A percentile compares a stretch with the other conserved stretches of the same genome.
Conservation (phyloP, 1,140 invertebrate genomes). For the Macrobrachium rosenbergii region DNA sequence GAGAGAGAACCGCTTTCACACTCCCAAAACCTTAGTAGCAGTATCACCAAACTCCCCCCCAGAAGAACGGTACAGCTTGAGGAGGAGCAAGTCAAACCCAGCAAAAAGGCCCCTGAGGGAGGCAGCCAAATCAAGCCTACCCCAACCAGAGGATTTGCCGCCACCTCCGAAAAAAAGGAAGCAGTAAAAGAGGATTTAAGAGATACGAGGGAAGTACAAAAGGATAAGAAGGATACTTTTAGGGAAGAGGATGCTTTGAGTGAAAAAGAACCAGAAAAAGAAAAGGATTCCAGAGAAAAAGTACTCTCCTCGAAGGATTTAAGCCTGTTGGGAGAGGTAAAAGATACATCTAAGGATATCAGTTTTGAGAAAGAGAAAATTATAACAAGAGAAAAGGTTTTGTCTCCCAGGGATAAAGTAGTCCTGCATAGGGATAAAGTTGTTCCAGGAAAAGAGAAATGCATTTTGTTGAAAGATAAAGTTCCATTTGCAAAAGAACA, state of each 20-base stretch:
- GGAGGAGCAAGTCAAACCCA: conserved; percentile 47
- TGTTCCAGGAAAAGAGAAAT: conserved; percentile 4
- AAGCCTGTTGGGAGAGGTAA: too few species aligned
- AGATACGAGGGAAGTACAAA: conserved; percentile 27
- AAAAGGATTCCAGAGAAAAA: conserved; percentile 14
- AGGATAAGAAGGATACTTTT: neutral
- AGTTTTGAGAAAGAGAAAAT: neutral
- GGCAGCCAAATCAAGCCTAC: conserved; percentile 39
- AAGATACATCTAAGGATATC: too few species aligned
- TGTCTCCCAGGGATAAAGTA: conserved; percentile 13
- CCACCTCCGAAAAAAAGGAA: conserved; percentile 42
- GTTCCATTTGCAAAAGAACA: conserved; percentile 16
- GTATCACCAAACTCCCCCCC: conserved; percentile 23
- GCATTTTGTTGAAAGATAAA: too few species aligned
- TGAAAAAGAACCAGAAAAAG: neutral
- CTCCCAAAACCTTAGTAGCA: conserved; percentile 25
- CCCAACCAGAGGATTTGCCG: conserved; percentile 32
- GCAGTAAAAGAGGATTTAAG: conserved; percentile 26
- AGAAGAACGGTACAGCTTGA: conserved; percentile 57
- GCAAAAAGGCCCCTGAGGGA: conserved; percentile 43
- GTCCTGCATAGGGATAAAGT: conserved; percentile 5
- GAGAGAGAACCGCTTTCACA: conserved; percentile 48
- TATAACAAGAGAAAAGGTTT: conserved; percentile 16
- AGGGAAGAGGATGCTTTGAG: neutral
- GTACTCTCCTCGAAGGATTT: neutral